A percentile compares a stretch with the other conserved stretches of the same genome.
Conservation (phyloP, 2,888 invertebrate species). For the Trachelus stipa region DNA sequence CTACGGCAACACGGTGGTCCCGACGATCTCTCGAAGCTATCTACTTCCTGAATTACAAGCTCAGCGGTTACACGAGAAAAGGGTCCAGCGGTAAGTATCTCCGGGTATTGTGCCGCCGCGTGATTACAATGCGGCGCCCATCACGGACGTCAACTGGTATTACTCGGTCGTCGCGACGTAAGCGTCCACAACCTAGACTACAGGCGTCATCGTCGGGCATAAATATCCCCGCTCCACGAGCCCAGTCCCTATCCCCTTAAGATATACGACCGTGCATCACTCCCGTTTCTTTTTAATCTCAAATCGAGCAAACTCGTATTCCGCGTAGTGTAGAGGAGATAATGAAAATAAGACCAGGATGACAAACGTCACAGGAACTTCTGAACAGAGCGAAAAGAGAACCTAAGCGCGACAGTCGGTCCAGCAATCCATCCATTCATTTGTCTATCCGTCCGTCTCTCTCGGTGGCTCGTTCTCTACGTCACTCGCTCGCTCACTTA, state of each 20-base stretch:
- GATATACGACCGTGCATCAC: background rate
- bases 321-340: background rate
- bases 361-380: background rate
- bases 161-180: constrained; percentile 23
- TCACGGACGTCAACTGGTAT: constrained; percentile 20
- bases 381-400: background rate
- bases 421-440: constrained; percentile 25
- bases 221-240: background rate
- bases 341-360: background rate
- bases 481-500: constrained; percentile 58
- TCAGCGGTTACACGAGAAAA: background rate
- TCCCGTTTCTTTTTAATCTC: background rate
- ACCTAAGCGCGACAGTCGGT: background rate
- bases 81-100: background rate
- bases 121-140: background rate
- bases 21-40: background rate
- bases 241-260: background rate
- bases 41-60: background rate
- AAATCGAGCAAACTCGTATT: background rate
- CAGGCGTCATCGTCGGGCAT: background rate
- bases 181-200: background rate
- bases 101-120: background rate
- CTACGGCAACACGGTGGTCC: background rate
- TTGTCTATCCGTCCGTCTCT: constrained; percentile 40
- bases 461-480: constrained; percentile 42